phyloP scores from a whole-genome alignment of 2,113 vertebrate genomes.

The Istiophorus platypterus region DNA sequence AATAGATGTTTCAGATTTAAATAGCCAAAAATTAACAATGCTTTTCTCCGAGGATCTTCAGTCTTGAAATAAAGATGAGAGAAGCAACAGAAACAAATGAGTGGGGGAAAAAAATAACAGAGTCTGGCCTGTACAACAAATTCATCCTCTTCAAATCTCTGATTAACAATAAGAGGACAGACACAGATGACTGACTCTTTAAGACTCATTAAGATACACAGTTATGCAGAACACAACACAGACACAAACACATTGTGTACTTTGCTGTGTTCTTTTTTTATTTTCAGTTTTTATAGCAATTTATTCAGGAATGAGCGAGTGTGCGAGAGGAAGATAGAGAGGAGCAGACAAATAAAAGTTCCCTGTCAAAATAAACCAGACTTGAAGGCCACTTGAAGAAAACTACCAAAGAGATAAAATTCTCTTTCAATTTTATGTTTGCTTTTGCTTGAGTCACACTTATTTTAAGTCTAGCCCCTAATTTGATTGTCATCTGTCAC shows the following conservation, averaged over 20 bases:
- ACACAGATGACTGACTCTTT: constrained; percentile 7
- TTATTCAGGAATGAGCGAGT: not conserved
- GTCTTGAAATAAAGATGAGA: constrained; percentile 28
- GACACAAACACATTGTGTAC: not conserved
- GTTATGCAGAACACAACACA: not conserved
- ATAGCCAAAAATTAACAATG: constrained; percentile 3
- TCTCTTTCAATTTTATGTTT: too few relatives aligned
- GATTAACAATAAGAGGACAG: constrained; percentile 18
- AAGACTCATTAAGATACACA: constrained; percentile 23
- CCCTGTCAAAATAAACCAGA: not conserved
- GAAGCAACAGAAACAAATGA: constrained; percentile 7
- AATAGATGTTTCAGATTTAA: constrained; percentile 21
- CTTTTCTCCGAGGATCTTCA: not conserved
- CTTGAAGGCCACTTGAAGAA: constrained; percentile 15
- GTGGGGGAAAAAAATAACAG: not conserved
- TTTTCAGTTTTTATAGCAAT: not conserved
- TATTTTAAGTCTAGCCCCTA: not conserved
- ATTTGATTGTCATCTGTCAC: not conserved
- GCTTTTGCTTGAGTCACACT: not conserved
- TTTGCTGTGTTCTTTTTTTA: not conserved
- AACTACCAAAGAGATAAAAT: not conserved
- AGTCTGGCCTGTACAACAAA: constrained; percentile 1
- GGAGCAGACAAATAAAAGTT: not conserved
- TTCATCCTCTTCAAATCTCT: constrained; percentile 3
- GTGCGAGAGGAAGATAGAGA: not conserved